phyloP scores from a whole-genome alignment of 2,797 vertebrate genomes.

The Meriones psammophilus region DNA sequence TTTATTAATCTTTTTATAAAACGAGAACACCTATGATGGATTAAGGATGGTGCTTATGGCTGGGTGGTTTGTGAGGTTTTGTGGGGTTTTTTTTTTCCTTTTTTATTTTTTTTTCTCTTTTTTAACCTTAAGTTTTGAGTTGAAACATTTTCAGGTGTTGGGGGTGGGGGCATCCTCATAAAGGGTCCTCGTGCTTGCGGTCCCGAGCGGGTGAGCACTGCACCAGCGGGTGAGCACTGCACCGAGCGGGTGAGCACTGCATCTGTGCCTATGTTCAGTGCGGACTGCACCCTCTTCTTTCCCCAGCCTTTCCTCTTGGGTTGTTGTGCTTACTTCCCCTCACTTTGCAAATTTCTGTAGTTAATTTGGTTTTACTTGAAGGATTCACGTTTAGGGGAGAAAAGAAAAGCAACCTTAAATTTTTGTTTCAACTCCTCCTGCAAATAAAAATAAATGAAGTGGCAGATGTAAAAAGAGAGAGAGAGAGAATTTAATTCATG shows the following conservation, averaged over 20 bases:
- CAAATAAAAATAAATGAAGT: constrained; percentile 90
- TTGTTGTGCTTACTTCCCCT: constrained; percentile 83
- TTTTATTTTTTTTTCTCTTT: constrained; percentile 3
- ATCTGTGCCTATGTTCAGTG: constrained; percentile 74
- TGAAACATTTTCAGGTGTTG: constrained; percentile 74
- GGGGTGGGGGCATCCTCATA: constrained; percentile 64
- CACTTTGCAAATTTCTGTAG: constrained; percentile 85
- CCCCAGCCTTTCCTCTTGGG: constrained; percentile 72
- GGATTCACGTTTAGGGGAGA: constrained; percentile 87
- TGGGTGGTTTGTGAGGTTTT: constrained; percentile 80
- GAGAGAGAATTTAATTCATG: background rate
- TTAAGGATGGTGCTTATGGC: constrained; percentile 76
- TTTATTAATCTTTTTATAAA: constrained; percentile 92
- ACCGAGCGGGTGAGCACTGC: constrained; percentile 58
- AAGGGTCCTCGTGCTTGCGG: constrained; percentile 72
- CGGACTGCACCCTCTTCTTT: constrained; percentile 52
- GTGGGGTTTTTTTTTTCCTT: background rate
- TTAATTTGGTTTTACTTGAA: constrained; percentile 88
- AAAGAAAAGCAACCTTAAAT: constrained; percentile 80
- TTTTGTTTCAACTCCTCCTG: constrained; percentile 90
- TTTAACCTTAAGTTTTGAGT: constrained; percentile 82
- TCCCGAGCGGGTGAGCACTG: constrained; percentile 22
- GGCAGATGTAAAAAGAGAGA: constrained; percentile 77
- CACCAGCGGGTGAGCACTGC: background rate
- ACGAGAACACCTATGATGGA: constrained; percentile 84